Evolutionary conservation across 2,113 vertebrate species (phyloP).

Genomic region (Haemorhous mexicanus): DNA sequence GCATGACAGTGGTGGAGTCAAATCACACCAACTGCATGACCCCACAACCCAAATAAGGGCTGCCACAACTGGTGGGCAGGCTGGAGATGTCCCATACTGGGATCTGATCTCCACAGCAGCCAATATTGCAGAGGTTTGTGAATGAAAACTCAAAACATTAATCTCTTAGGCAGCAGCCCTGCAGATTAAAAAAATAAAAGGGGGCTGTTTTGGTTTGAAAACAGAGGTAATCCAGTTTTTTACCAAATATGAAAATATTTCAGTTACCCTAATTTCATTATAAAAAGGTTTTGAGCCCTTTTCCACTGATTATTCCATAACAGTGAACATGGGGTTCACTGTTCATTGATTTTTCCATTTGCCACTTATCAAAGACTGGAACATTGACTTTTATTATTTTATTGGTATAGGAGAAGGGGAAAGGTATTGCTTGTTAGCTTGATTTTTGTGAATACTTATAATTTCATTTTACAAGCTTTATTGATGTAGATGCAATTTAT

Average conservation of each 20-base stretch:
- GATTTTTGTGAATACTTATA: neutral
- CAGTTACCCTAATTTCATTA: neutral
- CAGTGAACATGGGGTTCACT: neutral
- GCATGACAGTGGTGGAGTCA: fast-evolving
- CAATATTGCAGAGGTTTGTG: neutral
- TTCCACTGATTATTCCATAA: neutral
- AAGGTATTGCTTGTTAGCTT: neutral
- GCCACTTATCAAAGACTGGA: neutral
- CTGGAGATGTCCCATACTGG: neutral
- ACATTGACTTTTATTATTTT: neutral
- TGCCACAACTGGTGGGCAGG: neutral
- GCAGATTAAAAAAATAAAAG: neutral
- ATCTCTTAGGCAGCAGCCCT: neutral
- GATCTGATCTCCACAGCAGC: neutral
- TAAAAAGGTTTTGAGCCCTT: neutral
- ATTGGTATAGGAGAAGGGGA: neutral
- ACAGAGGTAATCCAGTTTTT: neutral
- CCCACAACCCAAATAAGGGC: neutral
- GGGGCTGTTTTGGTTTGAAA: neutral
- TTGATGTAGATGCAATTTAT: neutral
- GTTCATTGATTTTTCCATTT: neutral
- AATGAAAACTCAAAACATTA: neutral
- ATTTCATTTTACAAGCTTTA: neutral
- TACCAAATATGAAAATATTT: neutral
- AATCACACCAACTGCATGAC: neutral